Conservation (phyloP, 1,140 invertebrate species). For the Phthorimaea operculella region DNA sequence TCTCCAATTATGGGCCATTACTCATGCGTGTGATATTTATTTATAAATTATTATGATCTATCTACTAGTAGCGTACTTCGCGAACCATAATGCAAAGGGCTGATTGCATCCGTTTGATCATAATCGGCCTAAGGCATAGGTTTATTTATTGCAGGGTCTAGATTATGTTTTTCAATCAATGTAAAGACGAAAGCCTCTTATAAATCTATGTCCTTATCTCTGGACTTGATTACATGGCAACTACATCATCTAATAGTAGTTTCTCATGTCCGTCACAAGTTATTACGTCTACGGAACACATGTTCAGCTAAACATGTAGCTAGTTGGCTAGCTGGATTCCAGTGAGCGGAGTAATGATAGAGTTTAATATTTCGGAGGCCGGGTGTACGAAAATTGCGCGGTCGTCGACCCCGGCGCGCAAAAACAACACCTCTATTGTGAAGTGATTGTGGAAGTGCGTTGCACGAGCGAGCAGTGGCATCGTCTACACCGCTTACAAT, state of each 20-base stretch:
- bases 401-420: slow-evolving; percentile 36
- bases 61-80: not conserved
- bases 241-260: not conserved
- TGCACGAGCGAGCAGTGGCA: slow-evolving; percentile 21
- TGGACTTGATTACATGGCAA: too few relatives aligned
- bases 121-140: not conserved
- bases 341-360: not conserved
- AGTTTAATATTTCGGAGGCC: slow-evolving; percentile 25
- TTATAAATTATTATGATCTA: slow-evolving; percentile 26
- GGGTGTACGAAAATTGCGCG: slow-evolving; percentile 38
- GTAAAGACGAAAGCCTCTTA: not conserved
- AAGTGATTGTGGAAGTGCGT: slow-evolving; percentile 41
- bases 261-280: not conserved
- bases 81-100: not conserved
- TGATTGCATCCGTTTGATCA: slow-evolving; percentile 4
- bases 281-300: too few relatives aligned
- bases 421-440: slow-evolving; percentile 48
- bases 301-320: too few relatives aligned
- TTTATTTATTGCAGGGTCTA: not conserved
- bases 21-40: slow-evolving; percentile 52
- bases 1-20: slow-evolving; percentile 59
- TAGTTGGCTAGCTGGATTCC: not conserved
- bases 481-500: slow-evolving; percentile 19
- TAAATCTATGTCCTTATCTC: too few relatives aligned
- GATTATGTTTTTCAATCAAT: not conserved